phyloP scores from a whole-genome alignment of 2,113 vertebrate genomes.

The Setophaga petechia region DNA sequence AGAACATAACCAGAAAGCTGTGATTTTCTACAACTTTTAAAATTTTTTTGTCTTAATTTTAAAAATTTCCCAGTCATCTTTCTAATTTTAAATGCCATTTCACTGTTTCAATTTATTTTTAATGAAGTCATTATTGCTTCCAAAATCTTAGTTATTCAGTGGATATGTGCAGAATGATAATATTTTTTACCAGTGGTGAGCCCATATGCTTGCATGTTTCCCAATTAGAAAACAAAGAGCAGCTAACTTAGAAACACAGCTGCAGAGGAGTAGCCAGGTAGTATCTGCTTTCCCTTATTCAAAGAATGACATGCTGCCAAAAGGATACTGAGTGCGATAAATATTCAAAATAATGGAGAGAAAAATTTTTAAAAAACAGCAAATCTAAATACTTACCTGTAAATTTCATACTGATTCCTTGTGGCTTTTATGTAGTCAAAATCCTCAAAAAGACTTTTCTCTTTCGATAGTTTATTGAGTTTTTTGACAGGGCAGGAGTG shows the following conservation, averaged over 20 bases:
- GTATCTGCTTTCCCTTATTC: not conserved
- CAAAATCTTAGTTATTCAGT: not conserved
- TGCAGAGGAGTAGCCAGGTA: not conserved
- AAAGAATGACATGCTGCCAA: not conserved
- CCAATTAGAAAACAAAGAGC: not conserved
- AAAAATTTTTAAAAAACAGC: not conserved
- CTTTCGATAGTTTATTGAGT: not conserved
- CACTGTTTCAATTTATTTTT: not conserved
- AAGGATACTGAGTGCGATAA: not conserved
- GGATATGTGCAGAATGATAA: not conserved
- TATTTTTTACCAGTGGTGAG: not conserved
- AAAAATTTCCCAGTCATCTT: not conserved
- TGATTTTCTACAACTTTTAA: not conserved
- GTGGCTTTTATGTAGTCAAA: not conserved
- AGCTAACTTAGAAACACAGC: not conserved
- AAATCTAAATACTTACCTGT: not conserved
- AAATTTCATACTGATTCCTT: not conserved
- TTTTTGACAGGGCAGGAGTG: not conserved
- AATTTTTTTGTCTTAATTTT: not conserved
- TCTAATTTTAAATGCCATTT: not conserved
- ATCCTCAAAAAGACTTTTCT: not conserved
- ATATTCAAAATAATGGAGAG: not conserved
- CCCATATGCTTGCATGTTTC: not conserved
- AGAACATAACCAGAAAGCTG: not conserved
- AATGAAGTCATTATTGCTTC: not conserved